Conservation (phyloP, 2,888 invertebrate species). For the Caradrina kadenii region DNA sequence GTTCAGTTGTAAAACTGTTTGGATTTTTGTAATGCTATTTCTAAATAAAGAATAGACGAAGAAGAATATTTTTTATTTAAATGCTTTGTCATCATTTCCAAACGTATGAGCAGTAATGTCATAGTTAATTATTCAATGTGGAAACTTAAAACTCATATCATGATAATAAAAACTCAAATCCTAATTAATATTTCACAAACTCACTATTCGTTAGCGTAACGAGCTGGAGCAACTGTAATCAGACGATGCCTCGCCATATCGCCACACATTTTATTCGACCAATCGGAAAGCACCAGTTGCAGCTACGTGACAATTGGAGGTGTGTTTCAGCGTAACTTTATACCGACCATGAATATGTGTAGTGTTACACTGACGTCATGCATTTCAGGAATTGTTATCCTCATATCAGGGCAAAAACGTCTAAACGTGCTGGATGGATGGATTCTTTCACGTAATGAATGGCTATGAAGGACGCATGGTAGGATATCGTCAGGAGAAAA, state of each 20-base stretch:
- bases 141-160: not conserved
- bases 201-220: slow-evolving; percentile 2
- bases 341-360: slow-evolving; percentile 14
- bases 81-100: not conserved
- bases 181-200: slow-evolving; percentile 10
- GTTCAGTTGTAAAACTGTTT: slow-evolving; percentile 1
- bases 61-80: not conserved
- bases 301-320: slow-evolving; percentile 31
- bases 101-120: not conserved
- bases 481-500: not conserved
- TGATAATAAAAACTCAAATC: not conserved
- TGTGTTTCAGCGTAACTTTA: slow-evolving; percentile 39
- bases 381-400: slow-evolving; percentile 5
- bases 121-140: not conserved
- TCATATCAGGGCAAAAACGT: not conserved
- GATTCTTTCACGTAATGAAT: not conserved
- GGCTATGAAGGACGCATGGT: not conserved
- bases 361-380: slow-evolving; percentile 32
- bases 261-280: slow-evolving; percentile 48
- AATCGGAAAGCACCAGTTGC: slow-evolving; percentile 30
- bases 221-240: slow-evolving; percentile 24
- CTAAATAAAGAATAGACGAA: not conserved
- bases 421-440: not conserved
- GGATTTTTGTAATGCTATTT: not conserved
- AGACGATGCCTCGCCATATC: slow-evolving; percentile 34